These are phyloP conservation scores for Terebella lapidaria DNA, from an alignment of 2,888 invertebrate genomes.

Conservation along the genomic window DNA sequence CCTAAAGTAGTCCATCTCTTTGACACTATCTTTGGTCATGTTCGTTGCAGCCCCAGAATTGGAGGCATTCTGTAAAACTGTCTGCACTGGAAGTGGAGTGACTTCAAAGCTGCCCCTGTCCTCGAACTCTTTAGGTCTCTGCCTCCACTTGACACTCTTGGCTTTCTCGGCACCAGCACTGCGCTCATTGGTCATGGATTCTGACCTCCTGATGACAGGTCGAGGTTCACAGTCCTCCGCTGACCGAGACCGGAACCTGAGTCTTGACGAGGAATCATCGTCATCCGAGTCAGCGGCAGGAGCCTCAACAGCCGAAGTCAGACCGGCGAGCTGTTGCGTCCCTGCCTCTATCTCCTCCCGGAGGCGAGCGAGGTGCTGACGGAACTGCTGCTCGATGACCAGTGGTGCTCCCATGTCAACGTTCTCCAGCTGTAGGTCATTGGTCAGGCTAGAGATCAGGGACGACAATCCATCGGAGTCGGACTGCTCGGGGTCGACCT, in stretches of 20 bases:
- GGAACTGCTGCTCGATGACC: slow-evolving; percentile 3
- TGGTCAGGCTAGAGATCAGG: not conserved
- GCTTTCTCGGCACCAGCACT: no score
- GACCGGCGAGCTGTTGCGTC: no score
- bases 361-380: not conserved
- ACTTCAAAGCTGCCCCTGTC: not conserved
- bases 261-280: not conserved
- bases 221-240: no score
- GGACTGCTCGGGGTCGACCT: not conserved
- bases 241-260: slow-evolving; percentile 55
- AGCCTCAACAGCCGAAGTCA: no score
- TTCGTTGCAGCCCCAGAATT: no score
- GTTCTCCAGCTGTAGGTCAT: not conserved
- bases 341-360: not conserved
- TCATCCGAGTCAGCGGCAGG: not conserved
- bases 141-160: no score
- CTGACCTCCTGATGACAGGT: no score
- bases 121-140: slow-evolving; percentile 31
- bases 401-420: not conserved
- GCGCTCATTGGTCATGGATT: no score
- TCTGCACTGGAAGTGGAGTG: no score
- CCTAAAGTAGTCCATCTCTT: slow-evolving; percentile 26
- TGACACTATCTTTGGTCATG: no score
- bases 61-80: no score
- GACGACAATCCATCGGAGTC: not conserved